These are phyloP conservation scores for Xerus rutilus DNA, from an alignment of 2,797 vertebrate species.

Conservation along the genomic window DNA sequence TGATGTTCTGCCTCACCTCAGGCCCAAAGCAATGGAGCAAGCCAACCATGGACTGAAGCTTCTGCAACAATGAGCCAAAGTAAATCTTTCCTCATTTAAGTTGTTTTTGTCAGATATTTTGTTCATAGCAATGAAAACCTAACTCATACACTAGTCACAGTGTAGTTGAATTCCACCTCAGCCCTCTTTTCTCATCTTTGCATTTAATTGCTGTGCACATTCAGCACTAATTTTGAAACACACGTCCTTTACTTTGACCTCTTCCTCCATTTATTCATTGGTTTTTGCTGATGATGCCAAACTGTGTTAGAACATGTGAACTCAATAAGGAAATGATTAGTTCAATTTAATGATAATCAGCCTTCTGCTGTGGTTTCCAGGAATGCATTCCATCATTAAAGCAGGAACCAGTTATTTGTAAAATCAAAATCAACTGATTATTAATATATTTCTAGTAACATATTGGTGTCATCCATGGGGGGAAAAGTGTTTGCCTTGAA, in stretches of 20 bases:
- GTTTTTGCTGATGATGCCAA: conserved; percentile 42
- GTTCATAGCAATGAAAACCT: not conserved
- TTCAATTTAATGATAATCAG: conserved; percentile 60
- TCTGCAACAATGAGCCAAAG: not conserved
- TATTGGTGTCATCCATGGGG: not conserved
- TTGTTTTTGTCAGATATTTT: not conserved
- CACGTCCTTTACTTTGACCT: conserved; percentile 43
- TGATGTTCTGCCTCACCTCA: not conserved
- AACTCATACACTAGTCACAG: not conserved
- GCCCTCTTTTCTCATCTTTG: not conserved
- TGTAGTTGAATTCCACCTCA: not conserved
- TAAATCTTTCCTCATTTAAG: not conserved
- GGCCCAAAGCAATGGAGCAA: not conserved
- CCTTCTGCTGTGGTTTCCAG: conserved; percentile 58
- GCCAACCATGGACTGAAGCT: not conserved
- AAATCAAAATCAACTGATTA: conserved; percentile 63
- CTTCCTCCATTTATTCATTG: conserved; percentile 7
- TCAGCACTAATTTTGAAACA: not conserved
- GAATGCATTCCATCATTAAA: conserved; percentile 49
- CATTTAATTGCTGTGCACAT: not conserved
- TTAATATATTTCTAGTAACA: not conserved
- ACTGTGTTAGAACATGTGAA: conserved; percentile 51
- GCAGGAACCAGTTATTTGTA: conserved; percentile 31
- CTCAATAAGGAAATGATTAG: conserved; percentile 55
- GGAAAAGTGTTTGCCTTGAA: not conserved